A percentile compares a stretch with the other conserved stretches of the same genome.
These are phyloP conservation scores for Nannoperca obscura DNA, from an alignment of 2,797 vertebrate genomes.

Conservation along the genomic window DNA sequence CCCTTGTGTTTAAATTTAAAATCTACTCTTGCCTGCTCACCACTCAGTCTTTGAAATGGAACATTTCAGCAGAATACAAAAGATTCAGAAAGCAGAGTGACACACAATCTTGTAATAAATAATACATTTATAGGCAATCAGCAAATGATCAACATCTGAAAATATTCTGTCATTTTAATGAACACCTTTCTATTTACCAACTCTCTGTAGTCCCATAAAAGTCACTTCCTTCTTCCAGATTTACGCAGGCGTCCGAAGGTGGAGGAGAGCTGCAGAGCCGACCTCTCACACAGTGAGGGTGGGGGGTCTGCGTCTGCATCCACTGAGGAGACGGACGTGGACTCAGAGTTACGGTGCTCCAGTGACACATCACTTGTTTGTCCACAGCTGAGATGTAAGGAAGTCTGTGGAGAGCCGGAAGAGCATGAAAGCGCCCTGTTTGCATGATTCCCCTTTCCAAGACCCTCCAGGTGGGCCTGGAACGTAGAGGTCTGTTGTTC, in stretches of 20 bases:
- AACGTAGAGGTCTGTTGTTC: constrained; percentile 83
- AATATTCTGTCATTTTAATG: not conserved
- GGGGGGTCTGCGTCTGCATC: not conserved
- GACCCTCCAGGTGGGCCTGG: constrained; percentile 83
- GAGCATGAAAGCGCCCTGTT: constrained; percentile 3
- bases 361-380: not conserved
- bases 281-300: constrained; percentile 53
- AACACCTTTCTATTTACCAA: not conserved
- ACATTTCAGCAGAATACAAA: not conserved
- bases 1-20: constrained; percentile 62
- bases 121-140: constrained; percentile 7
- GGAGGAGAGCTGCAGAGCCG: constrained; percentile 56
- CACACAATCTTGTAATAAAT: constrained; percentile 35
- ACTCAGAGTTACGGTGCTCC: constrained; percentile 5
- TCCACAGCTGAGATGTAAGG: constrained; percentile 6
- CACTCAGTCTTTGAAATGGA: constrained; percentile 1
- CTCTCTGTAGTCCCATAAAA: not conserved
- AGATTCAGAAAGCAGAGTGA: not conserved
- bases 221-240: constrained; percentile 67
- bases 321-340: constrained; percentile 2
- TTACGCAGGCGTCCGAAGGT: constrained; percentile 57
- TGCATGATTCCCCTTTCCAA: constrained; percentile 40
- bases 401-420: constrained; percentile 9
- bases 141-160: constrained; percentile 72
- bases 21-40: not conserved